phyloP scores from a whole-genome alignment of 1,140 invertebrate genomes.

The Drosophila aff. region DNA sequence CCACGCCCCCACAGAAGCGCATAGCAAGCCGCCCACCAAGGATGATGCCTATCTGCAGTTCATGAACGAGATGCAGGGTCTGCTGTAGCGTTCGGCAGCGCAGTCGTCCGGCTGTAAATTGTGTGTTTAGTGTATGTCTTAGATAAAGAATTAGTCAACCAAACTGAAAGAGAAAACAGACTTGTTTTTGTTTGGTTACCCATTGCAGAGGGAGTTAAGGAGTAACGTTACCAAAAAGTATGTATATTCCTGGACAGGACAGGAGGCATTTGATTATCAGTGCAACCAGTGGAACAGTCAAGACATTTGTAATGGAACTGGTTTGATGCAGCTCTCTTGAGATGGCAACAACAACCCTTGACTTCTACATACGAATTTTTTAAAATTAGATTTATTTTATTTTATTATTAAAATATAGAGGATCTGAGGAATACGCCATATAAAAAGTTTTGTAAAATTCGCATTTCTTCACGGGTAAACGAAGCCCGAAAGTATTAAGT shows the following conservation, averaged over 20 bases:
- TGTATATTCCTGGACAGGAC: neutral
- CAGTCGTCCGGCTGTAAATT: conserved; percentile 2
- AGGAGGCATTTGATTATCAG: neutral
- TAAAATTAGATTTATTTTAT: too few relatives aligned
- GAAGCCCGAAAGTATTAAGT: too few relatives aligned
- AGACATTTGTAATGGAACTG: too few relatives aligned
- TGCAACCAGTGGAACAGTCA: neutral
- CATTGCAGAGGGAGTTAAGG: neutral
- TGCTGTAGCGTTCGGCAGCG: conserved; percentile 88
- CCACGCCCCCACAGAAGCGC: conserved; percentile 81
- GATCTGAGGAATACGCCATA: too few relatives aligned
- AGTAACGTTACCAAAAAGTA: neutral
- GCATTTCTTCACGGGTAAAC: too few relatives aligned
- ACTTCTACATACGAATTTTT: too few relatives aligned
- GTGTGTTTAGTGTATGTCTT: conserved; percentile 20
- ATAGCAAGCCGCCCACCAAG: conserved; percentile 90
- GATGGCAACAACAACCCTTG: neutral
- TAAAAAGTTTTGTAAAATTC: too few relatives aligned
- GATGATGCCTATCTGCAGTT: conserved; percentile 99
- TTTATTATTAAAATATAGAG: too few relatives aligned
- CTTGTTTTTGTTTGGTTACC: neutral
- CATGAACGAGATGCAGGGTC: conserved; percentile 98
- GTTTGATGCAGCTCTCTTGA: neutral
- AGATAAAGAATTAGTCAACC: conserved; percentile 30
- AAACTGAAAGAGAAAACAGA: neutral